A percentile compares a stretch with the other conserved stretches of the same genome.
These are phyloP conservation scores for Mercenaria mercenaria DNA, from an alignment of 1,140 invertebrate species.

Conservation along the genomic window DNA sequence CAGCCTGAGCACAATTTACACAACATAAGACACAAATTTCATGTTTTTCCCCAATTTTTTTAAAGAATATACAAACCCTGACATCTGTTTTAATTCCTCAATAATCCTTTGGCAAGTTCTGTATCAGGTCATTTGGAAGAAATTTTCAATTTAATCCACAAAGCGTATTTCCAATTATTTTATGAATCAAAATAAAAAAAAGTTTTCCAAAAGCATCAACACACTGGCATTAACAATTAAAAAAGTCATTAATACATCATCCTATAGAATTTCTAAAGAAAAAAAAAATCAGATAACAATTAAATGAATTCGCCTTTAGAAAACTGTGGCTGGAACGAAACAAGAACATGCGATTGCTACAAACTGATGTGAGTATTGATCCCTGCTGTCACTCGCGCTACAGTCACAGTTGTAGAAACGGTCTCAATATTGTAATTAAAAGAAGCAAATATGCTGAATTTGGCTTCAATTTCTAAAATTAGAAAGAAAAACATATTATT, in stretches of 20 bases:
- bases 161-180: too few species aligned
- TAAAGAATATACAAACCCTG: too few species aligned
- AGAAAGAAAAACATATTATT: too few species aligned
- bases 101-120: too few species aligned
- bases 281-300: not conserved
- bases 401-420: not conserved
- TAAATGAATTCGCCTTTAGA: not conserved
- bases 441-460: not conserved
- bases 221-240: not conserved
- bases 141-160: too few species aligned
- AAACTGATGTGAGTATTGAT: constrained; percentile 11
- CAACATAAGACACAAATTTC: too few species aligned
- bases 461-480: not conserved
- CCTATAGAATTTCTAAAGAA: not conserved
- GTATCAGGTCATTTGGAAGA: too few species aligned
- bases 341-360: not conserved
- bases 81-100: too few species aligned
- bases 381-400: not conserved
- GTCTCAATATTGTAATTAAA: not conserved
- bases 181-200: too few species aligned
- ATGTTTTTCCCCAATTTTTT: too few species aligned
- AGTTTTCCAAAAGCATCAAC: too few species aligned
- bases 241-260: not conserved
- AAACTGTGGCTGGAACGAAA: not conserved
- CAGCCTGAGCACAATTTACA: too few species aligned